Base-by-base conservation (phyloP, 2,888 invertebrate species). In the Neria commutata region DNA sequence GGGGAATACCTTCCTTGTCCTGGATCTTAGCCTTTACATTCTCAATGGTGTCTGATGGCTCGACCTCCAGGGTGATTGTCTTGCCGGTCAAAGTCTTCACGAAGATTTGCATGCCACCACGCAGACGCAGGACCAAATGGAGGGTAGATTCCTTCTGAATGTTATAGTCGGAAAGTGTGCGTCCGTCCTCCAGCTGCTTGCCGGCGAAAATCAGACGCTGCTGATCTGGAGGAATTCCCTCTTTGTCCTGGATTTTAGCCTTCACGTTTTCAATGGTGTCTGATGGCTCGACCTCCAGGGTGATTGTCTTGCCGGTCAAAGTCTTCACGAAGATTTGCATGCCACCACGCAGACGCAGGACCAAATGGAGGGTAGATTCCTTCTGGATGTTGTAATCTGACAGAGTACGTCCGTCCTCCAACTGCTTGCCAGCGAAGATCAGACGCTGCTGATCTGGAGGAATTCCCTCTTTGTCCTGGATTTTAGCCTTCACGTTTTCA, bases 281-380 rank as follows among this genome's bases (percentile, higher is more conserved):
- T 4, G 42, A 42, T 19, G 42, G 42, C 21, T 42, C 42, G 21
- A 42, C 42, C 14, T 42, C 42, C 19, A 42, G 14, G 14, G 42
- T 42, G 42, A 42, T 42, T 5, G 42, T 42, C 14, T 42, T 42
- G 42, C 42, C 42, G 21, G 42, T 42, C 17, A 42, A 21, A 21
- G 42, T 42, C 21, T 42, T 42, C 17, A 42, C 42, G 42, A 42
- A 42, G 42, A 42, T 42, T 42, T 42, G 42, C 42, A 42, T 37
- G n/a, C 37, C 37, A 37, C 37, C 37, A n/a, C 37, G 37, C 4
- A 37, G 37, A 37, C 37, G 37, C 37, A 37, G n/a, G 8, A 37
- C 37, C 37, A 37, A 37, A 37, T 37, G 37, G 4, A 37, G n/a
- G 4, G 37, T 37, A 4, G 37, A 37, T n/a, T 37, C 37, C 16